Percentiles rank a stretch among this genome's conserved stretches.
Evolutionary conservation across 2,888 invertebrate species (phyloP).

Genomic region (Ferrisia virgata): DNA sequence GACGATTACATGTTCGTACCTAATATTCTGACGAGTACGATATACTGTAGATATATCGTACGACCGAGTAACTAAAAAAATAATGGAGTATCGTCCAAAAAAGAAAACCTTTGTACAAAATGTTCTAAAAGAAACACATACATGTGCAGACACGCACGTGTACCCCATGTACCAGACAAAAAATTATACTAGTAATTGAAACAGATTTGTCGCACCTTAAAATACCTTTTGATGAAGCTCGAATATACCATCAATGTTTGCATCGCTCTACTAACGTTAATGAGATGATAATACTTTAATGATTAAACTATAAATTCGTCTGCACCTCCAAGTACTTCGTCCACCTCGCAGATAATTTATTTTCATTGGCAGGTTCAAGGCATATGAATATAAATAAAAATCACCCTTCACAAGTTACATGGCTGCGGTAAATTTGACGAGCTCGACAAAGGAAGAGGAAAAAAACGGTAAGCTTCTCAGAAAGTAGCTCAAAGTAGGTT

Average conservation of each 20-base stretch:
- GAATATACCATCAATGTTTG: too few species aligned
- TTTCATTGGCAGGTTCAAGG: too few species aligned
- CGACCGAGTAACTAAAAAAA: background rate
- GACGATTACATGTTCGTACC: too few species aligned
- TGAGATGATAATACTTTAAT: too few species aligned
- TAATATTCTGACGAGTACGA: too few species aligned
- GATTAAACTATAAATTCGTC: too few species aligned
- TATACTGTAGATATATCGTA: background rate
- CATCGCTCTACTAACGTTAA: too few species aligned
- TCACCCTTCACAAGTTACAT: background rate
- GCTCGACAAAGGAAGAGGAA: background rate
- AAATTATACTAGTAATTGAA: background rate
- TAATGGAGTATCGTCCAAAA: background rate
- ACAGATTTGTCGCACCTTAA: background rate
- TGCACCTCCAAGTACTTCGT: too few species aligned
- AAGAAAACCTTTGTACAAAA: background rate
- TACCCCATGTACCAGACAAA: background rate
- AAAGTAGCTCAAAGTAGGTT: background rate
- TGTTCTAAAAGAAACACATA: background rate
- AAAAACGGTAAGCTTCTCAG: background rate
- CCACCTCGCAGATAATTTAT: too few species aligned
- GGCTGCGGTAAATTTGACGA: background rate
- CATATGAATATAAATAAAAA: background rate
- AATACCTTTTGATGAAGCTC: too few species aligned
- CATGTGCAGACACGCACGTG: background rate